Evolutionary conservation across 2,113 vertebrate species (phyloP), one percentile per base, ranked within the genome.

Genomic region (Hiodon alosoides): DNA sequence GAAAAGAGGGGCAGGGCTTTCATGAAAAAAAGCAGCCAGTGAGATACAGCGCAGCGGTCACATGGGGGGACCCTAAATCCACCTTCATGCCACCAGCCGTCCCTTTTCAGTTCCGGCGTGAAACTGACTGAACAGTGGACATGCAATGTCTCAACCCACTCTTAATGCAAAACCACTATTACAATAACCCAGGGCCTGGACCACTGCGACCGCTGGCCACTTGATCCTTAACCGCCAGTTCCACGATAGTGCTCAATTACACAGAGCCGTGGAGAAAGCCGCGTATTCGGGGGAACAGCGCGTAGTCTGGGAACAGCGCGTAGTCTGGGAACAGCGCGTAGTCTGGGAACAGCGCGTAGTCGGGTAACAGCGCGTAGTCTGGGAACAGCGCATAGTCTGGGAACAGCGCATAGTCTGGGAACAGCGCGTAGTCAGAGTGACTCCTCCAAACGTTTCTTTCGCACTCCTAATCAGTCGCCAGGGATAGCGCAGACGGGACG

Each of bases 231-330:
- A 62, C 84, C 76, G 80, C 83, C 77, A 70, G 72, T 85, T 85
- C 85, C 85, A 78, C 86, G 86, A 87, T 86, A 82, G 86, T 86
- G 83, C 82, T 88, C 87, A 87, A 89, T 88, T 88, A 86, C 86
- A 85, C 31, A 82, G 17, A 83, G 84, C 86, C 78, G 84, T 71
- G 14, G 82, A 84, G 84, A 82, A 80, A 17, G 50, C 47, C 6
- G 67, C 4, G 67, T 47, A 83, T 0, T 31, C 31, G 31, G 31
- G 31, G 31, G 31, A 31, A 31, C 31, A 31, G 31, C 31, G 31
- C 31, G 31, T 31, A 31, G 31, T 31, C 31, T n/a, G n/a, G 31
- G 31, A 31, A 31, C 31, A 31, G 31, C 31, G 31, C 31, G 31
- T 31, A 31, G 31, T 31, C 31, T 0, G 31, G 31, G 31, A 31